Percentiles rank a stretch among this genome's conserved stretches.
Evolutionary conservation across 1,140 invertebrate genomes (phyloP).

Genomic region (Rhagoletis pomonella): DNA sequence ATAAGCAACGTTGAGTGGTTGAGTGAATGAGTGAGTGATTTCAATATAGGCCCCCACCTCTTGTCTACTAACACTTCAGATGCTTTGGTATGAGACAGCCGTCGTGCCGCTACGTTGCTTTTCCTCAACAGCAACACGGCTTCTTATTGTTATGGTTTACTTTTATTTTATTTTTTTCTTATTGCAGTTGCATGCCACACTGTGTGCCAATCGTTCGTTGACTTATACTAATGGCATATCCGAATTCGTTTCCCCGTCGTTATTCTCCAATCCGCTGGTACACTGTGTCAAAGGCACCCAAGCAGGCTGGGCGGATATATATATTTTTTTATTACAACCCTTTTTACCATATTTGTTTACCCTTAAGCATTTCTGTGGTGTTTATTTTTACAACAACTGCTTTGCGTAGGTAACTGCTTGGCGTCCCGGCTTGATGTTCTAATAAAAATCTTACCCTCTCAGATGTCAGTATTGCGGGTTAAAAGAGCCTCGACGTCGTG

Average conservation of each 20-base stretch:
- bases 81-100: no score
- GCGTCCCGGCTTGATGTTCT: no score
- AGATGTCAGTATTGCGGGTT: no score
- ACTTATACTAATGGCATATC: conserved; percentile 25
- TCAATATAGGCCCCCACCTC: conserved; percentile 1
- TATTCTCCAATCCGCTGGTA: neutral
- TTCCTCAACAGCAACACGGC: neutral
- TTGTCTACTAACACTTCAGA: neutral
- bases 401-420: no score
- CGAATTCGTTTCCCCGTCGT: conserved; percentile 34
- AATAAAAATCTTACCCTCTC: no score
- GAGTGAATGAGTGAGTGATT: conserved; percentile 47
- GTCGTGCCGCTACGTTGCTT: conserved; percentile 28
- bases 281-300: neutral
- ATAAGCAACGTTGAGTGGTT: conserved; percentile 36
- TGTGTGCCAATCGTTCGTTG: conserved; percentile 22
- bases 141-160: conserved; percentile 10
- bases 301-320: conserved; percentile 11
- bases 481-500: no score
- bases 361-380: neutral
- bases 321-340: conserved; percentile 2
- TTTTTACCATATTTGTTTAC: neutral
- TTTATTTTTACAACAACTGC: neutral
- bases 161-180: neutral
- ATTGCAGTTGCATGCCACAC: neutral